phyloP scores from a whole-genome alignment of 53 echinoderm and acorn worm genomes.

The Mesocentrotus franciscanus region DNA sequence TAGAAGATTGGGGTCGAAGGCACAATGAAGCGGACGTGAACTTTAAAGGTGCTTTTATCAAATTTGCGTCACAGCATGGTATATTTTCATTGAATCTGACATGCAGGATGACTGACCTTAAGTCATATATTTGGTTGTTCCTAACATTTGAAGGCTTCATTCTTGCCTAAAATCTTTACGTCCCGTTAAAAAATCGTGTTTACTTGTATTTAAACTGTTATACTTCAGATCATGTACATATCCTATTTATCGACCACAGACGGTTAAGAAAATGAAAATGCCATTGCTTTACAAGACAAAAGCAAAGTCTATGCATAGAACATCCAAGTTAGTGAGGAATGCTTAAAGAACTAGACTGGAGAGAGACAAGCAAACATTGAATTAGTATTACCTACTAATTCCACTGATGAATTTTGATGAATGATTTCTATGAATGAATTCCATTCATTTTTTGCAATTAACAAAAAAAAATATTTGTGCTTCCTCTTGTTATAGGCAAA shows the following conservation, averaged over 20 bases:
- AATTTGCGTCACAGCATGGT: slow-evolving; percentile 17
- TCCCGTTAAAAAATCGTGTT: neutral
- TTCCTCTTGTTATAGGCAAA: neutral
- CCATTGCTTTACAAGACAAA: neutral
- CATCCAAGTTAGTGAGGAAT: neutral
- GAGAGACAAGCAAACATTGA: neutral
- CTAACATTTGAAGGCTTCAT: neutral
- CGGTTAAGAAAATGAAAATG: neutral
- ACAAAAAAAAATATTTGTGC: neutral
- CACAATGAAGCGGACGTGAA: slow-evolving; percentile 41
- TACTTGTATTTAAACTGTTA: neutral
- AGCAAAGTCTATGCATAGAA: neutral
- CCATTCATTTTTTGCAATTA: neutral
- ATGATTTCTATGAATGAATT: slow-evolving; percentile 5
- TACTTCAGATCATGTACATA: neutral
- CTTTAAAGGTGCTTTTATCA: slow-evolving; percentile 38
- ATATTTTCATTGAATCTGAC: neutral
- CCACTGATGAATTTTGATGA: neutral
- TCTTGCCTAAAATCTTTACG: neutral
- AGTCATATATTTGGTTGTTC: neutral
- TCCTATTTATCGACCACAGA: neutral
- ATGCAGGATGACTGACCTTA: neutral
- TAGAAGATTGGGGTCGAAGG: slow-evolving; percentile 13
- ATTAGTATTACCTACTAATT: neutral
- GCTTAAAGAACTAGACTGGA: no score